Percentiles rank a stretch among this genome's conserved stretches.
Evolutionary conservation across 2,113 vertebrate genomes (phyloP).

Genomic region (Noturus placidus): DNA sequence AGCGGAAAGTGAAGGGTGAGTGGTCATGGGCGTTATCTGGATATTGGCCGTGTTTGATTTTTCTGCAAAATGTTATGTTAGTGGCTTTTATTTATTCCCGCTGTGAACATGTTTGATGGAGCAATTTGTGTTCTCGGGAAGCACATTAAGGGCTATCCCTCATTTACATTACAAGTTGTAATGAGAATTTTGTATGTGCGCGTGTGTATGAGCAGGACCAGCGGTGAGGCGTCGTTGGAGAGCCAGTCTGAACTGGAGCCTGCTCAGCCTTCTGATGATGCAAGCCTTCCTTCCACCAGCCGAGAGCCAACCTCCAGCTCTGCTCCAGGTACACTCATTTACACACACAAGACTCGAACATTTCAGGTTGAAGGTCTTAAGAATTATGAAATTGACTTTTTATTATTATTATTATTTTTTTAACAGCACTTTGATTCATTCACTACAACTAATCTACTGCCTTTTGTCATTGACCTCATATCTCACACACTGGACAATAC

Average conservation of each 20-base stretch:
- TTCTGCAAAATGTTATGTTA: not conserved
- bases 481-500: not conserved
- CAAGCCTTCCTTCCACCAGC: slow-evolving; percentile 90
- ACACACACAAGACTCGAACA: not conserved
- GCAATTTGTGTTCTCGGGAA: not conserved
- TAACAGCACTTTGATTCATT: not conserved
- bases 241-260: slow-evolving; percentile 85
- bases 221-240: slow-evolving; percentile 84
- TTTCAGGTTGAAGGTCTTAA: not conserved
- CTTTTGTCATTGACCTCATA: not conserved
- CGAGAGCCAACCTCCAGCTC: slow-evolving; percentile 87
- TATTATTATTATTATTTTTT: too few relatives aligned
- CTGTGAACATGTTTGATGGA: not conserved
- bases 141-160: not conserved
- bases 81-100: not conserved
- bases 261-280: slow-evolving; percentile 82
- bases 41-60: not conserved
- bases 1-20: slow-evolving; percentile 89
- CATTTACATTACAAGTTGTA: not conserved
- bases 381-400: not conserved
- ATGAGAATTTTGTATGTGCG: not conserved
- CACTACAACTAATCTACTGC: not conserved
- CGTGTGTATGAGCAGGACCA: slow-evolving; percentile 52
- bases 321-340: slow-evolving; percentile 42
- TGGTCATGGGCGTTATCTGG: not conserved